A percentile compares a stretch with the other conserved stretches of the same genome.
Conservation (phyloP, 2,888 invertebrate genomes). For the Trilocha varians region DNA sequence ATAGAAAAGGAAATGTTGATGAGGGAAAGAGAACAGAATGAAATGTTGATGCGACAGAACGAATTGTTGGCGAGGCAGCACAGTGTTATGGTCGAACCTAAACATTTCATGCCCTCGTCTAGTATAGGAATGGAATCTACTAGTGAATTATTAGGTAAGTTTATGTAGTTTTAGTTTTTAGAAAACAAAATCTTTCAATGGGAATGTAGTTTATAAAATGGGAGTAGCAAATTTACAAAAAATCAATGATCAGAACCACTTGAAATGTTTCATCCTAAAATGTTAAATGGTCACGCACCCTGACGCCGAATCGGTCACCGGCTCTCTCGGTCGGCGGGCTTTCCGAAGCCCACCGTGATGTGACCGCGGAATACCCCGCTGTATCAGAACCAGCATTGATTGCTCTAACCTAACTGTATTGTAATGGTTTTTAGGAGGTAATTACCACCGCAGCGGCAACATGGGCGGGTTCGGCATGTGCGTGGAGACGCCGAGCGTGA, state of each 20-base stretch:
- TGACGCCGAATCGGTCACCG: too few species aligned
- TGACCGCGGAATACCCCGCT: too few species aligned
- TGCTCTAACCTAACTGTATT: slow-evolving; percentile 3
- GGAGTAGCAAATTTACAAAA: too few species aligned
- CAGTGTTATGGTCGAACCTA: slow-evolving; percentile 46
- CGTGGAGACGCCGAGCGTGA: slow-evolving; percentile 44
- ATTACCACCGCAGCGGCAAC: slow-evolving; percentile 63
- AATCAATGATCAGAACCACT: too few species aligned
- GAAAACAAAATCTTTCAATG: too few species aligned
- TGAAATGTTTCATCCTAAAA: too few species aligned
- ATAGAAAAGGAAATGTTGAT: slow-evolving; percentile 51
- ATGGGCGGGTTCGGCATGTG: slow-evolving; percentile 70
- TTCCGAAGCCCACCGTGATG: too few species aligned
- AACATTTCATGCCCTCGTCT: slow-evolving; percentile 54
- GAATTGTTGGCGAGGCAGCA: slow-evolving; percentile 56
- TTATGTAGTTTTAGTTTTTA: not conserved
- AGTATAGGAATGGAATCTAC: slow-evolving; percentile 60
- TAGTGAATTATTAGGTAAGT: slow-evolving; percentile 69
- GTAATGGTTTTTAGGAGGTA: slow-evolving; percentile 71
- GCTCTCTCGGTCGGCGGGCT: too few species aligned
- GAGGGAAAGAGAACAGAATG: slow-evolving; percentile 49
- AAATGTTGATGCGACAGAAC: slow-evolving; percentile 55
- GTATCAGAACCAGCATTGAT: not conserved
- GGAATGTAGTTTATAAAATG: too few species aligned
- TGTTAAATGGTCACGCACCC: too few species aligned